Conservation (phyloP, 2,888 invertebrate genomes). For the Tipula confusa region DNA sequence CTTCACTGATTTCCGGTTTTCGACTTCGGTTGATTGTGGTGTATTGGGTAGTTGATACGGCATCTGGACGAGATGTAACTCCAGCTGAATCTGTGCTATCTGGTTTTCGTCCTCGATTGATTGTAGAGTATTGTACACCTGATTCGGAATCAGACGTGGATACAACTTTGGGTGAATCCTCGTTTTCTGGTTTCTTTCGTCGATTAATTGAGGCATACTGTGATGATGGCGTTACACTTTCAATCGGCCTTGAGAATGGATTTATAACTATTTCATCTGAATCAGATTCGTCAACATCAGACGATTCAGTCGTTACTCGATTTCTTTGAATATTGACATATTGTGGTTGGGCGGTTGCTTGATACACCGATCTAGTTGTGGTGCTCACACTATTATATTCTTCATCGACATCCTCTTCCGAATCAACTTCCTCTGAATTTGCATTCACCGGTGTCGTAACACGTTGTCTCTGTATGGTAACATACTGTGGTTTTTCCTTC, state of each 20-base stretch:
- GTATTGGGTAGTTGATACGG: background rate
- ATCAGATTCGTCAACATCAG: background rate
- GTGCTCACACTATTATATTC: background rate
- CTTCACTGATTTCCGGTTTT: background rate
- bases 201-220: background rate
- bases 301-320: slow-evolving; percentile 51
- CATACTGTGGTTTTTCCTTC: slow-evolving; percentile 59
- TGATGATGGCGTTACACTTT: background rate
- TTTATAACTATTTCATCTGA: background rate
- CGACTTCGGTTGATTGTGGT: background rate
- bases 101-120: background rate
- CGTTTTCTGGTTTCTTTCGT: background rate
- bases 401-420: slow-evolving; percentile 32
- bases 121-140: background rate
- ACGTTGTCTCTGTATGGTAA: slow-evolving; percentile 61
- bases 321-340: slow-evolving; percentile 70
- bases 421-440: slow-evolving; percentile 41
- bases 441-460: slow-evolving; percentile 47
- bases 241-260: background rate
- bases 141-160: background rate
- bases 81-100: background rate
- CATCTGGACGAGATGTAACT: background rate
- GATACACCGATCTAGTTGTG: slow-evolving; percentile 35
- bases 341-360: slow-evolving; percentile 52
- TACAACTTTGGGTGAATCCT: background rate